Conservation (phyloP, 2,113 vertebrate genomes). For the Martes martes region DNA sequence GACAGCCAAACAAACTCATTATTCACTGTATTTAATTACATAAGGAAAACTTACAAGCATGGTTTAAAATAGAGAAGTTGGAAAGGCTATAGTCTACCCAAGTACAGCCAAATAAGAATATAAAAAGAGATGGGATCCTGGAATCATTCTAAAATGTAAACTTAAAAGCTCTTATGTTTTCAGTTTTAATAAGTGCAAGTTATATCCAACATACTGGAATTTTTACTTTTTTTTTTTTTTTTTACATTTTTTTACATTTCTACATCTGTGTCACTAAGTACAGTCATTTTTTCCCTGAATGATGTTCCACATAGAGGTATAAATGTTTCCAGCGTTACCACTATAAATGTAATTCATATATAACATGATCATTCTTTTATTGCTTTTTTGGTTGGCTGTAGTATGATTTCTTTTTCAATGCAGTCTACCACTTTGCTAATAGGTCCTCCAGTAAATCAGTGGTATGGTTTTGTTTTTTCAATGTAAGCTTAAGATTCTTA, state of each 20-base stretch:
- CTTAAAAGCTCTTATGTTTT: background rate
- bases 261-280: background rate
- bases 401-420: slow-evolving; percentile 55
- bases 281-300: background rate
- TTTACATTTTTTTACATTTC: background rate
- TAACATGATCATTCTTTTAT: slow-evolving; percentile 35
- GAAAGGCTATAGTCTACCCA: background rate
- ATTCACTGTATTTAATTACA: background rate
- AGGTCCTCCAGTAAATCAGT: slow-evolving; percentile 61
- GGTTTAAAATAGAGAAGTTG: background rate
- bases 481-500: slow-evolving; percentile 49
- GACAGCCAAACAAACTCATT: background rate
- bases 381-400: slow-evolving; percentile 38
- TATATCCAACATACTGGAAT: background rate
- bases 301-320: background rate
- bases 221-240: background rate
- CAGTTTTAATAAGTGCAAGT: background rate
- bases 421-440: slow-evolving; percentile 34
- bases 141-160: background rate
- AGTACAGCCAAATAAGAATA: background rate
- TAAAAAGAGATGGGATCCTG: background rate
- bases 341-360: background rate
- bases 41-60: background rate
- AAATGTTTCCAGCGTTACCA: slow-evolving; percentile 34
- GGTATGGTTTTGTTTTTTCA: slow-evolving; percentile 58